Percentiles rank a stretch among this genome's conserved stretches.
Conservation (phyloP, 2,797 vertebrate species). For the Cottoperca gobio region DNA sequence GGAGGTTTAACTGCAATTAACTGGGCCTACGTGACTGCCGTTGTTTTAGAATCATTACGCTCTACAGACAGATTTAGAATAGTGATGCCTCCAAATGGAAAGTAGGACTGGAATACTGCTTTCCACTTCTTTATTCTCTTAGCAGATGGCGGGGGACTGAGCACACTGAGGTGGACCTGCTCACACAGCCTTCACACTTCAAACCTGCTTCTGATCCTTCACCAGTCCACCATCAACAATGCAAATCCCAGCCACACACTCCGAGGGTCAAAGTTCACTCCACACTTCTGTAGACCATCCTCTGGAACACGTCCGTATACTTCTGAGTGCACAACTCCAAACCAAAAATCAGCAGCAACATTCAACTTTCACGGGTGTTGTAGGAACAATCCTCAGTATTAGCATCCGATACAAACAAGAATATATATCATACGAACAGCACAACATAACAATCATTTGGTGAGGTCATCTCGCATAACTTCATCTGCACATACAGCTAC, state of each 20-base stretch:
- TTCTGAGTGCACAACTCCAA: no score
- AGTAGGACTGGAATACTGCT: background rate
- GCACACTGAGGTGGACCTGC: background rate
- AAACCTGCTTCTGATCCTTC: background rate
- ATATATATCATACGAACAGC: background rate
- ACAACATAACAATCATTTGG: background rate
- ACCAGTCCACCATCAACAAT: background rate
- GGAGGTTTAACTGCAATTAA: constrained; percentile 5
- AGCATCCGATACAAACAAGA: no score
- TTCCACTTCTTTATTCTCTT: background rate
- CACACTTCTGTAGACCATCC: no score
- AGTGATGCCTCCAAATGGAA: background rate
- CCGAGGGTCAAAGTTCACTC: no score
- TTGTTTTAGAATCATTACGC: background rate
- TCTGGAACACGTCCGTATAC: no score
- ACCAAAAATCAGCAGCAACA: no score
- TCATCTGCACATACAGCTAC: background rate
- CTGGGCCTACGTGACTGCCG: background rate
- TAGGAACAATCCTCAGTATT: no score
- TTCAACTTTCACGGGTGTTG: no score
- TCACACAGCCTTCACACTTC: no score
- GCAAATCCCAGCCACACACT: background rate
- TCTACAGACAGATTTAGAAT: background rate
- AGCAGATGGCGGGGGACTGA: background rate
- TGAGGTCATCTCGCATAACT: background rate